Evolutionary conservation across 1,140 invertebrate genomes (phyloP).

Genomic region (Popillia japonica): DNA sequence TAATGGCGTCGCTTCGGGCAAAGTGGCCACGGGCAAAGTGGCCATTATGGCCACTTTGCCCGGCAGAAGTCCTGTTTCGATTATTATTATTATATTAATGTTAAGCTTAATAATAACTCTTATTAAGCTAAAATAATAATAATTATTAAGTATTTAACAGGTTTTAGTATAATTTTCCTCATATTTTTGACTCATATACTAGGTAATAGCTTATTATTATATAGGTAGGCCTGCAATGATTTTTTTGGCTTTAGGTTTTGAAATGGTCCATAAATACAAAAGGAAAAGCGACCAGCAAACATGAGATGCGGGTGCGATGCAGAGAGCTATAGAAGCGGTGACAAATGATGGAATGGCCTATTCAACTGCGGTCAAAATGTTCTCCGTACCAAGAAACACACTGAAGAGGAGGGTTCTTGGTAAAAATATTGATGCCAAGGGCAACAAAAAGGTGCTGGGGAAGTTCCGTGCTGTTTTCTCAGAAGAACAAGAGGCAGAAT

Average conservation of each 20-base stretch:
- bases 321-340: constrained; percentile 26
- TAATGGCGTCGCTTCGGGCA: no score
- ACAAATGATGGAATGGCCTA: background rate
- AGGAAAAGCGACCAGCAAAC: constrained; percentile 24
- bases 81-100: no score
- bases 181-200: no score
- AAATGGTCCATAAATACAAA: background rate
- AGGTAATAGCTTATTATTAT: no score
- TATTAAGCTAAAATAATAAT: no score
- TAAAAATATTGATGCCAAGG: background rate
- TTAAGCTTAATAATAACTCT: no score
- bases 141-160: no score
- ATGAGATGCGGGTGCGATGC: background rate
- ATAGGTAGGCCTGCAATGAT: no score
- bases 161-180: no score
- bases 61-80: no score
- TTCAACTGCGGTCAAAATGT: constrained; percentile 16
- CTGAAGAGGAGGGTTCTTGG: background rate
- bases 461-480: constrained; percentile 1
- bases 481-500: constrained; percentile 22
- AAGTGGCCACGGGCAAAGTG: no score
- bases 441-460: background rate
- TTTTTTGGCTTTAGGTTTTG: background rate
- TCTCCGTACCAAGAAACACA: constrained; percentile 19
- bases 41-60: no score